These are phyloP conservation scores for Tribolium freemani DNA, from an alignment of 2,888 invertebrate genomes.

Conservation along the genomic window DNA sequence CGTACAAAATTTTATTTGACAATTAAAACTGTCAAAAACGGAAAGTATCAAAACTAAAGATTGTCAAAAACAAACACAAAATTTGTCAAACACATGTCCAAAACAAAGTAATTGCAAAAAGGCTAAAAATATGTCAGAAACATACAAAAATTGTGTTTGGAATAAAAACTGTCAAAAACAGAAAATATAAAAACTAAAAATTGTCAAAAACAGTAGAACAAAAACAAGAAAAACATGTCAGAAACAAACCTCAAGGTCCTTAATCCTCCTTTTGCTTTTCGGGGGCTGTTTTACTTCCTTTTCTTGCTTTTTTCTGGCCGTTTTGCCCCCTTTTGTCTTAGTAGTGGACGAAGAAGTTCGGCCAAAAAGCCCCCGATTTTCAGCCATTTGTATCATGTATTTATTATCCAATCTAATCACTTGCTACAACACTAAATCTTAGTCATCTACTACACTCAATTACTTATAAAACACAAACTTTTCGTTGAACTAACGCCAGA, in stretches of 20 bases:
- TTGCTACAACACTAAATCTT: slow-evolving; percentile 68
- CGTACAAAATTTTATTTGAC: no score
- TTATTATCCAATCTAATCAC: slow-evolving; percentile 84
- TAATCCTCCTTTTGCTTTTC: slow-evolving; percentile 56
- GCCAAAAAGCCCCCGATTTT: slow-evolving; percentile 82
- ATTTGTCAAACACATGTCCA: no score
- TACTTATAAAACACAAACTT: slow-evolving; percentile 66
- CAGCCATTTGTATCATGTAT: slow-evolving; percentile 88
- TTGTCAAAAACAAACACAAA: no score
- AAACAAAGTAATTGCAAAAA: no score
- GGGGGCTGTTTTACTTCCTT: slow-evolving; percentile 40
- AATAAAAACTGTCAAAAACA: no score
- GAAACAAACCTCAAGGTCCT: slow-evolving; percentile 59
- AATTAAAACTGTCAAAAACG: no score
- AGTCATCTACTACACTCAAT: background rate
- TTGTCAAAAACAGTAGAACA: no score
- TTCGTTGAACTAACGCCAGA: slow-evolving; percentile 77
- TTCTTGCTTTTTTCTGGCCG: slow-evolving; percentile 58
- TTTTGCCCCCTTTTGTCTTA: slow-evolving; percentile 64
- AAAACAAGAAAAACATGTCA: background rate
- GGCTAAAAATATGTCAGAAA: no score
- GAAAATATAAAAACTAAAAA: no score
- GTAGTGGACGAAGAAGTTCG: slow-evolving; percentile 61
- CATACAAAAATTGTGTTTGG: no score
- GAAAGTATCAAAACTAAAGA: no score